Base-by-base conservation (phyloP, 2,888 invertebrate species). In the Philaethria dido region DNA sequence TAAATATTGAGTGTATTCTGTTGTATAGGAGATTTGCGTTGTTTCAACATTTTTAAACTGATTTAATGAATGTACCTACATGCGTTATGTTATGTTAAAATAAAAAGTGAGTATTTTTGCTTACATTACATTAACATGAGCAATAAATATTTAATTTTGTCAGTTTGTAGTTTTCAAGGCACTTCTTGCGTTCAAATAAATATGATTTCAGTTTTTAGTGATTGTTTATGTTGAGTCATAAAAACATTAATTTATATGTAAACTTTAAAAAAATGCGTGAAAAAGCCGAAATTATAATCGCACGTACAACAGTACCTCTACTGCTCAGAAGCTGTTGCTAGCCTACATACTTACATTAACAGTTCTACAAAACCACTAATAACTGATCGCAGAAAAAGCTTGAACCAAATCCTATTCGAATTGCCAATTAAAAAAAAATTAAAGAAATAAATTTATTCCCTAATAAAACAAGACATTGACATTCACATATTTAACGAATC, bases 401-500 rank as follows among this genome's bases (percentile, higher is more conserved):
- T 55, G 25, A 72, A 73, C 69, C 54, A 68, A 73, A 71, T 66
- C 33, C 44, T 59, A 72, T 59, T 73, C 57, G 59, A 69, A 71
- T 69, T 66, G 80, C 82, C 79, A 82, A 81, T 82, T 65, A 77
- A 75, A 73, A 72, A 65, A 60, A 47, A 3, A 60, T 75, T 60
- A 71, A 74, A 73, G 75, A 72, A 63, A 73, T 60, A 68, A 74
- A 73, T 74, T 68, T 55, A 68, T 66, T 68, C 75, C 75, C 65
- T 75, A 78, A 75, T 66, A 77, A 77, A 75, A 69, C 75, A 81
- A 79, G 78, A 84, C 75, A 78, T 78, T 76, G 77, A 83, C 84
- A 85, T 85, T 83, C 82, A 87, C 79, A 84, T 79, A 62, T 73
- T 78, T 62, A 77, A 79, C 72, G 77, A 80, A 80, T 76, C 84